These are phyloP conservation scores for Rhorus exstirpatorius DNA, from an alignment of 2,888 invertebrate species.

Conservation along the genomic window DNA sequence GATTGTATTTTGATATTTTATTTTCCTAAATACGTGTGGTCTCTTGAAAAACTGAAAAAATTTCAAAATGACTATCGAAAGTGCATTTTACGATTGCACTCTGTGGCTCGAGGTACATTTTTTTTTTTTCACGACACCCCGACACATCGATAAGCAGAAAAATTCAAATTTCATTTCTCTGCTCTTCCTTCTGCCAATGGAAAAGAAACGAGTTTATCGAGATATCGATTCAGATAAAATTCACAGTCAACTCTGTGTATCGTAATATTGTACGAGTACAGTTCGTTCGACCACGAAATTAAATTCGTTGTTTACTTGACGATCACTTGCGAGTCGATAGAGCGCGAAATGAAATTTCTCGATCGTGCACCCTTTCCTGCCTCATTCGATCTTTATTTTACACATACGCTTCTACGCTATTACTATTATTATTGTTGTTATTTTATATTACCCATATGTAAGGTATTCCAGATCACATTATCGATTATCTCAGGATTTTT, in stretches of 20 bases:
- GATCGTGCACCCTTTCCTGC: slow-evolving; percentile 36
- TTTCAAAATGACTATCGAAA: too few species aligned
- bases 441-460: too few species aligned
- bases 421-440: too few species aligned
- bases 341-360: slow-evolving; percentile 68
- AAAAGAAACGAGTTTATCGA: slow-evolving; percentile 32
- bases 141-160: slow-evolving; percentile 2
- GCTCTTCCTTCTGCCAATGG: background rate
- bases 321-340: slow-evolving; percentile 56
- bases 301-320: slow-evolving; percentile 67
- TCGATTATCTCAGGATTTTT: too few species aligned
- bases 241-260: slow-evolving; percentile 1
- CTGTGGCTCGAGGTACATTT: too few species aligned
- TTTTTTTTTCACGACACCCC: slow-evolving; percentile 5
- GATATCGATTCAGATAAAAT: slow-evolving; percentile 23
- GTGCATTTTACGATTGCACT: too few species aligned
- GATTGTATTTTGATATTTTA: too few species aligned
- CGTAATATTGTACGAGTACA: slow-evolving; percentile 37
- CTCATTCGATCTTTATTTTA: slow-evolving; percentile 14
- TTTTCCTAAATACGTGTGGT: too few species aligned
- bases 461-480: too few species aligned
- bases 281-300: slow-evolving; percentile 66
- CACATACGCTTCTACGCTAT: background rate
- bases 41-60: too few species aligned
- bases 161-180: background rate